phyloP scores from a whole-genome alignment of 2,888 invertebrate species.

The Prosopocoilus inquinatus region DNA sequence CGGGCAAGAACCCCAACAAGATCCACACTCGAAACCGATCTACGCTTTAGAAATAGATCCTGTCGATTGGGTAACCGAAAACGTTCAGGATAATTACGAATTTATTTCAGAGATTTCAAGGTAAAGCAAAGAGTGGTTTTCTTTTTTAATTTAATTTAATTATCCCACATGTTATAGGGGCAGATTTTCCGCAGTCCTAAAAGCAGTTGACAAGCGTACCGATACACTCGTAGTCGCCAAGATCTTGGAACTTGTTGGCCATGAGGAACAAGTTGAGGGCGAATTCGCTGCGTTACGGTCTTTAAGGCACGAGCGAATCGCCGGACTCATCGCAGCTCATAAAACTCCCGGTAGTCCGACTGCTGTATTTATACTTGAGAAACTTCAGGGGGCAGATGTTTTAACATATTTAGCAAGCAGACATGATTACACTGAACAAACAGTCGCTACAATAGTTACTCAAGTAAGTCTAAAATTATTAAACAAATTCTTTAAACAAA shows the following conservation, averaged over 20 bases:
- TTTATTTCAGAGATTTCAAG: constrained; percentile 81
- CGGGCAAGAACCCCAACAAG: constrained; percentile 66
- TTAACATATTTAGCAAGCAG: constrained; percentile 83
- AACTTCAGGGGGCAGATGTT: constrained; percentile 88
- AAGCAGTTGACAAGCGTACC: constrained; percentile 72
- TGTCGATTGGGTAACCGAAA: constrained; percentile 68
- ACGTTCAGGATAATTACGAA: constrained; percentile 73
- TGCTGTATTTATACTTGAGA: constrained; percentile 75
- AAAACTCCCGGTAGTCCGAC: constrained; percentile 66
- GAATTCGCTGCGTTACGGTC: constrained; percentile 84
- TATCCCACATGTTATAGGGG: constrained; percentile 57
- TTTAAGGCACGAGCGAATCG: constrained; percentile 85
- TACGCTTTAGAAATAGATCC: constrained; percentile 74
- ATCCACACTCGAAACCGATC: constrained; percentile 65
- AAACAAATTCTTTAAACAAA: no score
- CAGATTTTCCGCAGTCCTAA: constrained; percentile 81
- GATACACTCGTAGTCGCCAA: constrained; percentile 83
- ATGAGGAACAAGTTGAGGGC: constrained; percentile 64
- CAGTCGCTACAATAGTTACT: constrained; percentile 80
- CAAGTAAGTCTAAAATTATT: constrained; percentile 55
- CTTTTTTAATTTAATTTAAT: not conserved
- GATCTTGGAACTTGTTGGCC: constrained; percentile 67
- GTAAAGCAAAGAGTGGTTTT: constrained; percentile 34
- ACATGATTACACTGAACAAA: constrained; percentile 91
- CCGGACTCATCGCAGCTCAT: constrained; percentile 69